These are phyloP conservation scores for Crax fasciolata DNA, from an alignment of 2,797 vertebrate genomes.

Conservation along the genomic window DNA sequence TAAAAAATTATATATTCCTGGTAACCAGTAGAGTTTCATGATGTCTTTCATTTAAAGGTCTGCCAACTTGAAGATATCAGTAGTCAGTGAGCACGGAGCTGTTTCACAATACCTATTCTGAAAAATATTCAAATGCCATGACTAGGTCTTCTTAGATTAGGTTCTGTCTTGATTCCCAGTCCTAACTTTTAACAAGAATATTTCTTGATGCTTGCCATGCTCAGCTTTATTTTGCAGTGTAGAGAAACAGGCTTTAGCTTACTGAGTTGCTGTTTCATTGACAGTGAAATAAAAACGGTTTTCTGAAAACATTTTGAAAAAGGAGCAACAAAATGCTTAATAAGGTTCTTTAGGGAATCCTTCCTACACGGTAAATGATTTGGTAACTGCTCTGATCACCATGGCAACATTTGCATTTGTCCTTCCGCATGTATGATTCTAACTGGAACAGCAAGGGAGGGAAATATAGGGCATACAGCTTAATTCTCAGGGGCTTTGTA, in stretches of 20 bases:
- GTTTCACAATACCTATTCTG: neutral
- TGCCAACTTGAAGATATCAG: neutral
- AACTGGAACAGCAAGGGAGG: slow-evolving; percentile 42
- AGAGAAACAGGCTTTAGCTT: neutral
- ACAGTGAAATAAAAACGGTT: slow-evolving; percentile 19
- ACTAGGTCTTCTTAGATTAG: neutral
- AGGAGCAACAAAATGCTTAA: slow-evolving; percentile 48
- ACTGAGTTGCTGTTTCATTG: neutral
- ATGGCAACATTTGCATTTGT: slow-evolving; percentile 65
- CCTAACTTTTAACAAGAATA: neutral
- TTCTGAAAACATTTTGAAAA: slow-evolving; percentile 58
- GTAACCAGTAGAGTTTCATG: neutral
- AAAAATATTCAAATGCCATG: neutral
- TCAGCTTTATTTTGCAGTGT: neutral
- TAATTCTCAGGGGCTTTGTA: slow-evolving; percentile 67
- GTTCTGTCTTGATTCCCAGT: neutral
- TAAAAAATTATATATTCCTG: neutral
- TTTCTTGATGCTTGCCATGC: neutral
- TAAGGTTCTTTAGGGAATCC: slow-evolving; percentile 68
- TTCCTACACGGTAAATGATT: slow-evolving; percentile 55
- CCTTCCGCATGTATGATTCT: slow-evolving; percentile 50
- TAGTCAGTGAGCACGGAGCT: neutral
- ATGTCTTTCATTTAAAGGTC: neutral
- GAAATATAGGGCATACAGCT: slow-evolving; percentile 58
- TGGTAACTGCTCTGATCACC: slow-evolving; percentile 46